Percentiles rank a stretch among this genome's conserved stretches.
phyloP scores from a whole-genome alignment of 92 coral and sea anemone genomes.

The Umimayanthus chanpuru region DNA sequence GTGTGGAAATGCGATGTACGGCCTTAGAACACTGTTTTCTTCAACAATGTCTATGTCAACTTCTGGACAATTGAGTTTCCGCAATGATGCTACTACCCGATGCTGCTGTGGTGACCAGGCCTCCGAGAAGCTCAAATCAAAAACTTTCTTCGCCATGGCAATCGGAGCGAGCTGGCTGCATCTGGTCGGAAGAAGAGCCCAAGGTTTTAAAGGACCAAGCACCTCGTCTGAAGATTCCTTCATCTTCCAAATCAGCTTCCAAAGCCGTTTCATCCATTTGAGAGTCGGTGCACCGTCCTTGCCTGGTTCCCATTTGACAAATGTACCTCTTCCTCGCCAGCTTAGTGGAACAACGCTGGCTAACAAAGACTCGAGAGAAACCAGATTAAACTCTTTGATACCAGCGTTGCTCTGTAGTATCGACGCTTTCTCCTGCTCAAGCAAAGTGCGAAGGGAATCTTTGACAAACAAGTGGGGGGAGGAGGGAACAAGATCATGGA shows the following conservation, averaged over 20 bases:
- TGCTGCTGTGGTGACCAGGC: conserved; percentile 60
- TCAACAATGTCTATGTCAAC: conserved; percentile 54
- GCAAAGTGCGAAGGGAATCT: conserved; percentile 17
- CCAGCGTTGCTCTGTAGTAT: conserved; percentile 45
- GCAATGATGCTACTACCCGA: conserved; percentile 48
- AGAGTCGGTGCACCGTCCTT: conserved; percentile 27
- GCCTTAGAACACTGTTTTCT: conserved; percentile 55
- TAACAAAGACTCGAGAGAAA: conserved; percentile 63
- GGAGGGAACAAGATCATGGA: conserved; percentile 60
- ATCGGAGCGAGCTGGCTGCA: conserved; percentile 63
- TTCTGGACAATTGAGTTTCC: conserved; percentile 61
- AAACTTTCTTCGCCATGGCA: conserved; percentile 72
- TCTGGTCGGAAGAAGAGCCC: conserved; percentile 84
- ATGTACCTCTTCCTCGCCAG: conserved; percentile 52
- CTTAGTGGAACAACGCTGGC: conserved; percentile 32
- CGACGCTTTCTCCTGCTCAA: conserved; percentile 9
- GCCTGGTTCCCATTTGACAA: conserved; percentile 69
- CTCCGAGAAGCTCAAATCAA: conserved; percentile 61
- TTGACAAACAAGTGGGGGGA: conserved; percentile 34
- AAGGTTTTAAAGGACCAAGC: conserved; percentile 64
- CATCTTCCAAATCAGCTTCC: conserved; percentile 60
- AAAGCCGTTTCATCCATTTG: conserved; percentile 70
- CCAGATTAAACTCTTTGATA: conserved; percentile 55
- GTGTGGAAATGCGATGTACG: conserved; percentile 73
- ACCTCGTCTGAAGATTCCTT: conserved; percentile 33